Base-by-base conservation (phyloP, 2,113 vertebrate species). In the human region DNA sequence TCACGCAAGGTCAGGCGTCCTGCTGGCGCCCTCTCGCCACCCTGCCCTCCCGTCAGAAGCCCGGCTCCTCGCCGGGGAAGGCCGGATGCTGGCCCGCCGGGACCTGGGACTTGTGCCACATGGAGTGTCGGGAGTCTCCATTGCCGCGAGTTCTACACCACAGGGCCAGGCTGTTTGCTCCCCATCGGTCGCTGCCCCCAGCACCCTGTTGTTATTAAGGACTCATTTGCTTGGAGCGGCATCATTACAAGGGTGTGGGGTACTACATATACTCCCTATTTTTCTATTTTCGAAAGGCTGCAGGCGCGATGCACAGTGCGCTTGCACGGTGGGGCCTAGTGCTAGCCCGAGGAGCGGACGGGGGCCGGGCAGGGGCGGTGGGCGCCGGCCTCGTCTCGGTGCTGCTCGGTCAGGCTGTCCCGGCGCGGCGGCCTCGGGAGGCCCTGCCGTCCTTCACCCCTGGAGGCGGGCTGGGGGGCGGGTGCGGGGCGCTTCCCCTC, bases 311-410 rank as follows among this genome's bases (percentile, higher is more conserved):
- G 43, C 88, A 92, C 88, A 96, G 43, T 84, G 73, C 8, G 94
- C 55, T 50, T 11, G 82, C 68, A 0, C n/a, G 80, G 93, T 81
- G 87, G 84, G 40, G 93, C 94, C 97, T 97, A 89, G 20, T 93
- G 97, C 92, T 89, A 97, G 94, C 97, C 86, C 93, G 92, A 96
- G 96, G 97, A 96, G 93, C 93, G 45, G 90, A 93, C 75, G 6
- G 43, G 75, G 81, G 89, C 94, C 35, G 55, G 85, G 61, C 61
- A 32, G 27, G 61, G 61, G 27, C 57, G 8, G 57, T 59, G 57
- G 57, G 57, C 22, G 22, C 57, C 22, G 22, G 22, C 57, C 57
- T 23, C 22, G 22, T 59, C 57, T 59, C 57, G 22, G 57, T 59
- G 57, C 27, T 30, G 12, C 27, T 32, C 27, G 13, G 27, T 27